Evolutionary conservation across 2,797 vertebrate genomes (phyloP).

Genomic region (Oreortyx pictus): DNA sequence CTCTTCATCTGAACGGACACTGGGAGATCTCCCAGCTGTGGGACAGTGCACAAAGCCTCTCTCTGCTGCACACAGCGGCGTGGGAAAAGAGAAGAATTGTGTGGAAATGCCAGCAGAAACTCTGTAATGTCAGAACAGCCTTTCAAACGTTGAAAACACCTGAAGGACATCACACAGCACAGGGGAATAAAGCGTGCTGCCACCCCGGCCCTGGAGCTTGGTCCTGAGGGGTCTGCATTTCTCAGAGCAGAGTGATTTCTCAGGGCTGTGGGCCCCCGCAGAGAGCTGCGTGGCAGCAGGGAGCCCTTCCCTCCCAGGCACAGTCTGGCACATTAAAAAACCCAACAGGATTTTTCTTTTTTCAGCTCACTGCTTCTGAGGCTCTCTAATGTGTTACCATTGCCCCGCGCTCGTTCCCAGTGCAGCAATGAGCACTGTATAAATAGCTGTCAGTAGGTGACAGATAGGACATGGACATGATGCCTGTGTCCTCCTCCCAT

Average conservation of each 20-base stretch:
- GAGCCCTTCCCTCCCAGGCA: conserved; percentile 55
- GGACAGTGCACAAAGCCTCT: not conserved
- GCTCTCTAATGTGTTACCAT: conserved; percentile 6
- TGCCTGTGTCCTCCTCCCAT: conserved; percentile 50
- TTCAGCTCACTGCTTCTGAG: conserved; percentile 38
- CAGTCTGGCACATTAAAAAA: conserved; percentile 60
- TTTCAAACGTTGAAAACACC: conserved; percentile 47
- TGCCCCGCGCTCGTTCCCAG: conserved; percentile 36
- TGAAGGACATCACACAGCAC: not conserved
- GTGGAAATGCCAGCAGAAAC: conserved; percentile 6
- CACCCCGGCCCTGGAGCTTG: conserved; percentile 6
- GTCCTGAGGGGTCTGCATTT: conserved; percentile 14
- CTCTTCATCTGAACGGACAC: conserved; percentile 23
- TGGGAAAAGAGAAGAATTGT: not conserved
- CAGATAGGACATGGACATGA: conserved; percentile 69
- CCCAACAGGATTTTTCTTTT: conserved; percentile 31
- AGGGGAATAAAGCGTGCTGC: conserved; percentile 34
- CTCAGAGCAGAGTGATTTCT: not conserved
- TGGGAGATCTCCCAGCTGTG: not conserved
- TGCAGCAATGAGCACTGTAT: conserved; percentile 21
- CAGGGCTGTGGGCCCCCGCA: not conserved
- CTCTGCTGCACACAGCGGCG: not conserved
- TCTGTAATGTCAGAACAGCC: not conserved
- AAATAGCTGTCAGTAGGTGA: conserved; percentile 72
- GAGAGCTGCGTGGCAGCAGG: not conserved